These are phyloP conservation scores for Oceanodroma tethys DNA, from an alignment of 2,113 vertebrate genomes.

Conservation along the genomic window DNA sequence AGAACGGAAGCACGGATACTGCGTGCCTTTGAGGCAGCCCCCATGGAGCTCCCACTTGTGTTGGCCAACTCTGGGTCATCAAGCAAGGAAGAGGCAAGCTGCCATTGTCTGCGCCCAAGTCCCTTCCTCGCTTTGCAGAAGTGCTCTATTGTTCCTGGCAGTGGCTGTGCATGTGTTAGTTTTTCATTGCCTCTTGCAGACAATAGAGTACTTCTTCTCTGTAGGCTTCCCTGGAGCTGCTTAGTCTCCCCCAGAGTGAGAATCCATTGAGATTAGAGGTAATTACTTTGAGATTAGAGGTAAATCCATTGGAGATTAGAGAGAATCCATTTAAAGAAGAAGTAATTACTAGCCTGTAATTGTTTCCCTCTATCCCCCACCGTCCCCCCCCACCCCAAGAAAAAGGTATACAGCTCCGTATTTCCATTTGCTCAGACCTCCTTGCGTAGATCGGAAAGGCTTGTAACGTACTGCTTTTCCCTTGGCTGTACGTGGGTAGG, in stretches of 20 bases:
- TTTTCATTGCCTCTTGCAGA: constrained; percentile 18
- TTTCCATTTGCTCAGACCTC: background rate
- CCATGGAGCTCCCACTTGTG: background rate
- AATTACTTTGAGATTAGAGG: constrained; percentile 71
- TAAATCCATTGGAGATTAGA: constrained; percentile 55
- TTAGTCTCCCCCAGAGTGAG: background rate
- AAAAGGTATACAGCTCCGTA: background rate
- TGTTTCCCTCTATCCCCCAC: constrained; percentile 37
- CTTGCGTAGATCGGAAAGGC: rapidly evolving
- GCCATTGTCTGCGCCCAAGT: background rate
- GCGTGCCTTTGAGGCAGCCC: background rate
- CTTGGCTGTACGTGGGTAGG: background rate
- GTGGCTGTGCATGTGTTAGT: background rate
- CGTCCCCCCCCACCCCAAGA: background rate
- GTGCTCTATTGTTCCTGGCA: background rate
- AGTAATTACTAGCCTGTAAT: constrained; percentile 65
- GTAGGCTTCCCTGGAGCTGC: constrained; percentile 17
- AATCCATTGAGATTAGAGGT: constrained; percentile 51
- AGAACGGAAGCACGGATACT: rapidly evolving
- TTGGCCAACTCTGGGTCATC: background rate
- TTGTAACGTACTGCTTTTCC: background rate
- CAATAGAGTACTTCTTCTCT: constrained; percentile 19
- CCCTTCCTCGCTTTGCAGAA: background rate
- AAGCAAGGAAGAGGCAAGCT: background rate
- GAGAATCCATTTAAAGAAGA: constrained; percentile 58